Evolutionary conservation across 2,113 vertebrate species (phyloP).

Genomic region (Dromaius novaehollandiae): DNA sequence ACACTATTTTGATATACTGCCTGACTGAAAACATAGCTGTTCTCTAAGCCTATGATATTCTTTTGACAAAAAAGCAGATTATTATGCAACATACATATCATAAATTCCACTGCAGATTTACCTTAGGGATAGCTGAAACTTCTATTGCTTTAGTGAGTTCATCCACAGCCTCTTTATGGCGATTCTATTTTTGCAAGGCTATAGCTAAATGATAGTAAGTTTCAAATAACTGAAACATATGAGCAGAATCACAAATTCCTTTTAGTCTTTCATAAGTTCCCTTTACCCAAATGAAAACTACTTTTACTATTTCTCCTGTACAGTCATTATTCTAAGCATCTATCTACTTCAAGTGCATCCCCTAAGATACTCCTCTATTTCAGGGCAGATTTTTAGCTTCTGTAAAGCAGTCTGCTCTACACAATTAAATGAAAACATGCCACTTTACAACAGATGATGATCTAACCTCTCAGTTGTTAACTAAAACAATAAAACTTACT

Average conservation of each 20-base stretch:
- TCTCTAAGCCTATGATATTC: background rate
- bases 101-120: conserved; percentile 1
- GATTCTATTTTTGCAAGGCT: background rate
- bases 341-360: background rate
- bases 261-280: background rate
- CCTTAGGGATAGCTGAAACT: conserved; percentile 9
- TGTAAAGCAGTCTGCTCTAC: background rate
- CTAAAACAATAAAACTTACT: background rate
- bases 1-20: background rate
- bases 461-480: background rate
- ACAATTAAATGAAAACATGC: background rate
- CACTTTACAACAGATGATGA: background rate
- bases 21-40: background rate
- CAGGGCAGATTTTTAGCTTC: background rate
- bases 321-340: background rate
- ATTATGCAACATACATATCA: background rate
- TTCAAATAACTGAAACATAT: conserved; percentile 23
- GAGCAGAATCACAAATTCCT: background rate
- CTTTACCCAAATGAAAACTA: background rate
- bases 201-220: conserved; percentile 24
- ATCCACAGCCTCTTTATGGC: background rate
- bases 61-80: background rate
- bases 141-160: conserved; percentile 35
- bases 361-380: background rate
- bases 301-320: background rate